Conservation (phyloP, 2,888 invertebrate genomes). For the Drosophila limbata region DNA sequence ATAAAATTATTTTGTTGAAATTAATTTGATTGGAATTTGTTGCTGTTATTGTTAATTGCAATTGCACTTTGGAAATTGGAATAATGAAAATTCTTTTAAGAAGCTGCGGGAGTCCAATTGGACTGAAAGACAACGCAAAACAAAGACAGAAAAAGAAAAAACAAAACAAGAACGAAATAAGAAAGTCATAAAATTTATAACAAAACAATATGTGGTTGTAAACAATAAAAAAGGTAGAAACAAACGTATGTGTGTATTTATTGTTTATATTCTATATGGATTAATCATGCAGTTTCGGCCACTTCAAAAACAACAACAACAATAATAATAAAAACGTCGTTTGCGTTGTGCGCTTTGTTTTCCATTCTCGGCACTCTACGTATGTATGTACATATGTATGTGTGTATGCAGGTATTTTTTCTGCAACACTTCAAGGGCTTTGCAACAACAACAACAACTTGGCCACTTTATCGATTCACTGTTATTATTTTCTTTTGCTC, state of each 20-base stretch:
- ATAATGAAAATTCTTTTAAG: conserved; percentile 1
- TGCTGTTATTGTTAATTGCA: background rate
- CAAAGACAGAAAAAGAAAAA: conserved; percentile 29
- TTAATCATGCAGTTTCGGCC: conserved; percentile 49
- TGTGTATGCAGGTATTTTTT: conserved; percentile 30
- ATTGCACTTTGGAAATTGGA: background rate
- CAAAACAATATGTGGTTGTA: conserved; percentile 34
- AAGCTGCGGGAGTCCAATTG: conserved; percentile 63
- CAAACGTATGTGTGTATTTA: conserved; percentile 12
- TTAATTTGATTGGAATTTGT: conserved; percentile 8
- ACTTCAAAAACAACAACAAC: conserved; percentile 25
- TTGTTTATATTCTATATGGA: conserved; percentile 47
- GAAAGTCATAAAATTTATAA: conserved; percentile 31
- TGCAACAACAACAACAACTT: conserved; percentile 25
- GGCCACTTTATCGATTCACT: conserved; percentile 70
- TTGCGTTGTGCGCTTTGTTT: conserved; percentile 44
- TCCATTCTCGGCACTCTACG: conserved; percentile 29
- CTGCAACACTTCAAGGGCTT: conserved; percentile 66
- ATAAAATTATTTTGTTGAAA: background rate
- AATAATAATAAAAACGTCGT: conserved; percentile 26
- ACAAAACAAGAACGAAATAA: background rate
- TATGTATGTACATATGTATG: conserved; percentile 22
- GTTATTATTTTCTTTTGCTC: conserved; percentile 57
- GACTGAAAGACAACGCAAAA: conserved; percentile 40
- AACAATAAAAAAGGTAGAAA: conserved; percentile 34